Evolutionary conservation across 2,113 vertebrate species (phyloP), one percentile per base, ranked within the genome.

Genomic region (Bubo scandiacus): DNA sequence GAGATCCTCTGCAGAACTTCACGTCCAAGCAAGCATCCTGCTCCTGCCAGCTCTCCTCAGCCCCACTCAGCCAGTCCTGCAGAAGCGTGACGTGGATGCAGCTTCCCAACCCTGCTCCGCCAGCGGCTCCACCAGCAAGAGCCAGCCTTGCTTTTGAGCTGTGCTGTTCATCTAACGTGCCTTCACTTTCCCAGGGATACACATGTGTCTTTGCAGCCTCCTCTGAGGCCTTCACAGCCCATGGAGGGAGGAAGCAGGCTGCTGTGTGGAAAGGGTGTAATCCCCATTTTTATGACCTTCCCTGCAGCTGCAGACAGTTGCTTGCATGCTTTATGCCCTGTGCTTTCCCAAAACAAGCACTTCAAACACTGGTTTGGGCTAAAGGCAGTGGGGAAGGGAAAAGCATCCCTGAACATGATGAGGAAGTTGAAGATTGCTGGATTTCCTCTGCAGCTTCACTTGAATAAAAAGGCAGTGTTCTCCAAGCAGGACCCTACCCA

Each of bases 251-350:
- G 47, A 52, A 38, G 67, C n/a, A 63, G 21, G 32, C 26, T 68
- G 32, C 23, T 2, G 22, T 75, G 74, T 38, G 62, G 57, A 66
- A 84, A 92, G 58, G 80, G 66, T 78, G 62, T 85, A 52, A 86
- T 88, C 70, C n/a, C 86, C 5, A 27, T 57, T 90, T 95, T 95
- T 71, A 95, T 73, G 91, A 92, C 79, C n/a, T n/a, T 92, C 23
- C 34, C 42, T 94, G 78, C 86, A 96, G 86, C 90, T 96, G 90
- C 40, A 90, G 66, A 27, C 10, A n/a, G 55, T 49, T 30, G 12
- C 20, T 78, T 45, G 65, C n/a, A 6, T 18, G 21, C 13, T 86
- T 83, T 47, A 49, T 36, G 23, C 12, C 79, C 34, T n/a, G 17
- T 16, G 8, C 30, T 73, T 82, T 58, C 63, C 55, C 38, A 54